Evolutionary conservation across 2,888 invertebrate genomes (phyloP), one percentile per base, ranked within the genome.

Genomic region (Tryphoninae sp.): DNA sequence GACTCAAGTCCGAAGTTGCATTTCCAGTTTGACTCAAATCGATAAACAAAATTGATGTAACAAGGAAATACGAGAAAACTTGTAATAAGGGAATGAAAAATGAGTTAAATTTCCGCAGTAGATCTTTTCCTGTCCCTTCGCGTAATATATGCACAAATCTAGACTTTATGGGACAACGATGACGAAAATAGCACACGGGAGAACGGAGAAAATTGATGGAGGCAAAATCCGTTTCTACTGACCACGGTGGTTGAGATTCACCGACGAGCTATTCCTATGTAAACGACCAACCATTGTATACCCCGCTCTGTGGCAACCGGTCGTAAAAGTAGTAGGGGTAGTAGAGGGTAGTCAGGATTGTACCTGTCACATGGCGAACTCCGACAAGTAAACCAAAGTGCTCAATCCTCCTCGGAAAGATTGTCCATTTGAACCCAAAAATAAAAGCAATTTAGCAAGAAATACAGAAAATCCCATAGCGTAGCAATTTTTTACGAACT

Each of bases 221-320:
- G 73, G 71, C 55, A 51, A 76, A 77, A 73, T 76, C 69, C 62
- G 51, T 51, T 51, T 51, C 51, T 33, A 16, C 7, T 51, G 51
- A 4, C 51, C 51, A 33, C 33, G 33, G 65, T 72, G 55, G 61
- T 75, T 75, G 67, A 71, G 75, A 75, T 75, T 75, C 78, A 75
- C 81, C 77, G 80, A 89, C 87, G 89, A 89, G 89, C 89, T 88
- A 89, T 90, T 89, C 87, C 80, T 88, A 89, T 90, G 90, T 89
- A 90, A 90, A 90, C 87, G 89, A 89, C 88, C 87, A 87, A 87
- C 89, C 87, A 33, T 33, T 33, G 88, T 86, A 61, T 68, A 87
- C 86, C 88, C 88, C 87, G 88, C 88, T 89, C 90, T 90, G 88
- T 88, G 88, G 90, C 86, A 89, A 88, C 89, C 88, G 86, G 85